Evolutionary conservation across 92 coral and sea anemone genomes (phyloP), one percentile per base, ranked within the genome.

Genomic region (Meandrina meandrites): DNA sequence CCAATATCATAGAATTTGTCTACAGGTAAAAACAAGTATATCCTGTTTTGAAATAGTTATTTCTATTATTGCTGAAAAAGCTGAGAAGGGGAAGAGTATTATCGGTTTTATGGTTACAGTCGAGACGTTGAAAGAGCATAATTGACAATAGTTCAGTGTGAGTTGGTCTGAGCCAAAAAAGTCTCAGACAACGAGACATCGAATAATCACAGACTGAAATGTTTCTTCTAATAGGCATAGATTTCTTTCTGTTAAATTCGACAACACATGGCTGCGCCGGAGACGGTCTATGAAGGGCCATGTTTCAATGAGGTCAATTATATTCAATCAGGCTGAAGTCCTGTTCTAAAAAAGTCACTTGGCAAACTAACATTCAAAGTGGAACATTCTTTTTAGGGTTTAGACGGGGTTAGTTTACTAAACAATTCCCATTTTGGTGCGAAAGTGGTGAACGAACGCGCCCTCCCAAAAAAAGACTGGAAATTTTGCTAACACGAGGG

Each of bases 251-350:
- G 32, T 2, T 17, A 50, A 82, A 69, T 34, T 69, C 76, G 78
- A 82, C 78, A 69, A 75, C 86, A 82, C 86, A 69, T 82, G 78
- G 86, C 86, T 14, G 50, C 62, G 64, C n/a, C n/a, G n/a, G n/a
- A 69, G 86, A 82, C 77, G 30, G 35, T 22, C 83, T 34, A 69
- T 82, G 48, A 68, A 81, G 18, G n/a, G n/a, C n/a, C 14, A 34
- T 15, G 75, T 81, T 45, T 81, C 85, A 81, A 64, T 81, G 27
- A 81, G 28, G 19, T 28, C 42, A 60, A 81, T 81, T 81, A 42
- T 67, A 16, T 17, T 19, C 71, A 42, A 30, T 53, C 47, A 40
- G 5, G 30, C 28, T 75, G 56, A 66, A 66, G 34, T 10, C 71
- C 34, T 66, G 19, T 40, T 40, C 21, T 35, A 51, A 36, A 14